Conservation (phyloP, 2,797 vertebrate genomes). For the Pogoniulus pusillus region DNA sequence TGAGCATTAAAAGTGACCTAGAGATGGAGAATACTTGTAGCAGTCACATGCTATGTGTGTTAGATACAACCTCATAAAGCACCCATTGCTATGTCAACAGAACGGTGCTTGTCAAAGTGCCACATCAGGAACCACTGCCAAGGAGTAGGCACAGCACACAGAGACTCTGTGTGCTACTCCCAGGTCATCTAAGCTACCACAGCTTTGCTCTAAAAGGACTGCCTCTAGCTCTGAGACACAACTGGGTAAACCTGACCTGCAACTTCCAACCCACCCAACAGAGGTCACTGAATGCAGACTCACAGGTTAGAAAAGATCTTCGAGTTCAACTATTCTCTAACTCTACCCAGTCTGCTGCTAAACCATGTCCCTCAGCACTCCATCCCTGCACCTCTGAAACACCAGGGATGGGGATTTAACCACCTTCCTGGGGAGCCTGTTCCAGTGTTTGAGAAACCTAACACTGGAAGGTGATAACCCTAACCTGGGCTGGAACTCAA, state of each 20-base stretch:
- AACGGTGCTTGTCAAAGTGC: background rate
- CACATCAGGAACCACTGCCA: background rate
- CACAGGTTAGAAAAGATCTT: no score
- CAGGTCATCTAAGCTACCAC: background rate
- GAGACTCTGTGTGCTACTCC: background rate
- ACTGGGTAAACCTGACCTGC: background rate
- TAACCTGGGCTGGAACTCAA: background rate
- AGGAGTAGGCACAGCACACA: background rate
- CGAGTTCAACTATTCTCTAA: no score
- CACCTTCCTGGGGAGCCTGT: no score
- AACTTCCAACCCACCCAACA: background rate
- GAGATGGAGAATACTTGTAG: background rate
- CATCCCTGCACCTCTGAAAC: no score
- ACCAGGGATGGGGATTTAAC: no score
- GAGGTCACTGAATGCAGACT: background rate
- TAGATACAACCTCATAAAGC: background rate
- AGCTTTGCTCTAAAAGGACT: background rate
- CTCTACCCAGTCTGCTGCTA: no score
- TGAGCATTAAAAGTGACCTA: background rate
- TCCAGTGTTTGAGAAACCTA: no score
- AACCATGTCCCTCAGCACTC: no score
- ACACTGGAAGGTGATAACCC: no score
- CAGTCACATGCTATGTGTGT: background rate
- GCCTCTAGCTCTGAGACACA: background rate
- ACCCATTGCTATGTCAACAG: background rate